These are phyloP conservation scores for Acrocera orbiculus DNA, from an alignment of 2,888 invertebrate species.

Conservation along the genomic window DNA sequence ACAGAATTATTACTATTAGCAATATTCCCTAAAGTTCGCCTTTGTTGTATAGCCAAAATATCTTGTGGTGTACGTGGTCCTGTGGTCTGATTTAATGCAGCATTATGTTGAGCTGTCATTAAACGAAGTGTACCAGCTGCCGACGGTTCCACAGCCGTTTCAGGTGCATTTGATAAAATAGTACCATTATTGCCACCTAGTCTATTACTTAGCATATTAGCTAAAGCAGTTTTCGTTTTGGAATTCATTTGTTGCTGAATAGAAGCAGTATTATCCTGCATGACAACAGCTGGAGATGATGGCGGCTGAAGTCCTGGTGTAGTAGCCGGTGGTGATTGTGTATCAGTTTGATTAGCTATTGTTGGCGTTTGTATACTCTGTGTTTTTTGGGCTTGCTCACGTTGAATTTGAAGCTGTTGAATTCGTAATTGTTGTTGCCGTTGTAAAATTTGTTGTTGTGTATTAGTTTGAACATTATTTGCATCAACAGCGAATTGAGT, in stretches of 20 bases:
- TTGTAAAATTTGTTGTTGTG: conserved; percentile 32
- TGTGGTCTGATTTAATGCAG: conserved; percentile 35
- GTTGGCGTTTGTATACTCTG: conserved; percentile 16
- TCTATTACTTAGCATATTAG: conserved; percentile 81
- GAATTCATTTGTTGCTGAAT: conserved; percentile 52
- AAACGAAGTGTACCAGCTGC: conserved; percentile 55
- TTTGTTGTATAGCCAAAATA: conserved; percentile 36
- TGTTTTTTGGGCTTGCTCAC: conserved; percentile 18
- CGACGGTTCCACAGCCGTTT: conserved; percentile 32
- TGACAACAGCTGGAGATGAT: conserved; percentile 6
- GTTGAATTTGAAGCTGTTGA: conserved; percentile 23
- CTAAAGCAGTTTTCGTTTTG: conserved; percentile 87
- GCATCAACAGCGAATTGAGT: conserved; percentile 13
- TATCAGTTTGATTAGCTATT: conserved; percentile 12
- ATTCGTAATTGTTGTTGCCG: conserved; percentile 21
- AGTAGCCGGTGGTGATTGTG: conserved; percentile 3
- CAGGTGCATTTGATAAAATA: conserved; percentile 14
- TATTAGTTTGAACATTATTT: conserved; percentile 15
- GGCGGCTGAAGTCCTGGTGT: conserved; percentile 3
- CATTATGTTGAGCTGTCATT: conserved; percentile 71
- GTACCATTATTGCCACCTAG: conserved; percentile 43
- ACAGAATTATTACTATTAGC: conserved; percentile 31
- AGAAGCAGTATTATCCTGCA: conserved; percentile 7
- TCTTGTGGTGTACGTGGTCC: conserved; percentile 32
- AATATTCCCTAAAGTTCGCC: conserved; percentile 36